Evolutionary conservation across 2,888 invertebrate species (phyloP).

Genomic region (Orthosia incerta): DNA sequence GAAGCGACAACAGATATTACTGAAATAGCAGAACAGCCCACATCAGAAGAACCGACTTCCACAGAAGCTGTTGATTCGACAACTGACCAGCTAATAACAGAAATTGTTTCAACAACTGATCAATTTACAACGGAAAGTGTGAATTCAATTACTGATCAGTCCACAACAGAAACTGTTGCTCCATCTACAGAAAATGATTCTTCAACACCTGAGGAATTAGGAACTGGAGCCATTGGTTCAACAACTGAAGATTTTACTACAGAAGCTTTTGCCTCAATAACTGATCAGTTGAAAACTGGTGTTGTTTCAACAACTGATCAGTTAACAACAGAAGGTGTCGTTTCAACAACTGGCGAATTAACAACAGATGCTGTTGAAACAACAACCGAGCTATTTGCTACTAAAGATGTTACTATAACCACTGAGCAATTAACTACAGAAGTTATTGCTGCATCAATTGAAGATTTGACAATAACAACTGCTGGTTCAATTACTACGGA

Average conservation of each 20-base stretch:
- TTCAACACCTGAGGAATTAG: neutral
- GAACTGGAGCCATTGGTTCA: no score
- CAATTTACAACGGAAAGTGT: neutral
- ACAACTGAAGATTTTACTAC: neutral
- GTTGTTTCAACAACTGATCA: constrained; percentile 1
- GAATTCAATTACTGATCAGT: neutral
- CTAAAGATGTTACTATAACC: no score
- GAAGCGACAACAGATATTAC: neutral
- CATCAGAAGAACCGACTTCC: neutral
- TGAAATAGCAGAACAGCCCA: neutral
- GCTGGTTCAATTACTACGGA: neutral
- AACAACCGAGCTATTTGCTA: neutral
- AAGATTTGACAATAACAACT: neutral
- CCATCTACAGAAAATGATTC: neutral
- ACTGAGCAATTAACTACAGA: neutral
- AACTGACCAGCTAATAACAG: no score
- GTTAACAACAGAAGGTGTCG: neutral
- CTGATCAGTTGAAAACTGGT: neutral
- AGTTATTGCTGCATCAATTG: neutral
- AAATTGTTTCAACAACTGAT: neutral
- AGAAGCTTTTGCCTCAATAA: neutral
- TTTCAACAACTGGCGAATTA: neutral
- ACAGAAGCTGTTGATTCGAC: neutral
- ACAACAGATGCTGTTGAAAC: neutral
- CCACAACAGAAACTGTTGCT: neutral